Conservation (phyloP, 2,113 vertebrate species). For the Zosterops lateralis region DNA sequence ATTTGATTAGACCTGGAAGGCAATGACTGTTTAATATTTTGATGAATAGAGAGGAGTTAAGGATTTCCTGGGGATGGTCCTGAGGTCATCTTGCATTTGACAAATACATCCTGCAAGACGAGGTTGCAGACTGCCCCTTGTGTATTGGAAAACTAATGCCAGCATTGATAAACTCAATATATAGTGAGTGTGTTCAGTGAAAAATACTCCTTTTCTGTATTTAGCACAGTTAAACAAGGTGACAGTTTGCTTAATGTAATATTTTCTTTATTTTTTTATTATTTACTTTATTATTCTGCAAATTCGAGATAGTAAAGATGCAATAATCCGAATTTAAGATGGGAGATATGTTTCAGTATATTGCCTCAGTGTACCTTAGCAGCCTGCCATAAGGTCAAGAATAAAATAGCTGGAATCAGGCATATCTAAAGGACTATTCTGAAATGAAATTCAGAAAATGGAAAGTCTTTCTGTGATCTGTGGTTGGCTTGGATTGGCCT, state of each 20-base stretch:
- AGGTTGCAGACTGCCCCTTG: neutral
- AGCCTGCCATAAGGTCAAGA: neutral
- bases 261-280: neutral
- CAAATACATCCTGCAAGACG: neutral
- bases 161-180: neutral
- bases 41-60: neutral
- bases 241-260: neutral
- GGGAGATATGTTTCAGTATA: neutral
- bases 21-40: neutral
- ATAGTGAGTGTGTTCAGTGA: neutral
- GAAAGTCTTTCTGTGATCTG: neutral
- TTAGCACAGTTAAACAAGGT: neutral
- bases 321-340: neutral
- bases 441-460: neutral
- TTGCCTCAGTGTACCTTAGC: neutral
- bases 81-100: neutral
- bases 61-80: neutral
- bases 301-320: neutral
- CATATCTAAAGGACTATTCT: neutral
- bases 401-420: neutral
- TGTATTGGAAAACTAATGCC: neutral
- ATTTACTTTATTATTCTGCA: neutral
- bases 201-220: neutral
- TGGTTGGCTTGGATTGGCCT: neutral
- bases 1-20: neutral